phyloP scores from a whole-genome alignment of 1,140 invertebrate species.

The Coenobita brevimanus region DNA sequence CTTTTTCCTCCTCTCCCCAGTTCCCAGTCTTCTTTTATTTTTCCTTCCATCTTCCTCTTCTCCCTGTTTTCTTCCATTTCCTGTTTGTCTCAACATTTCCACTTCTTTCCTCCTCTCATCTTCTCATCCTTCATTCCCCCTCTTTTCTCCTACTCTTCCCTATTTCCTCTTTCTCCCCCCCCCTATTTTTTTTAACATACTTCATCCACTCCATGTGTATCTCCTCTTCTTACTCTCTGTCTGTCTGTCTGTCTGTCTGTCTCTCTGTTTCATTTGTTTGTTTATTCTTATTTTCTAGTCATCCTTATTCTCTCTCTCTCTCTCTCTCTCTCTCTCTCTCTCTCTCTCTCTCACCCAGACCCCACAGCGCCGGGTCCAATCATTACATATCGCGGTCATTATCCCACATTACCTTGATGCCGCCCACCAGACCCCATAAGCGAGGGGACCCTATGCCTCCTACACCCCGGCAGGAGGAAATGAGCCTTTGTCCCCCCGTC shows the following conservation, averaged over 20 bases:
- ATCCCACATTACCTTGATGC: slow-evolving; percentile 27
- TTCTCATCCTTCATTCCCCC: not conserved
- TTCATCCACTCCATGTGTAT: no score
- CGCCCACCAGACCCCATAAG: no score
- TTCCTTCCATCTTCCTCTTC: not conserved
- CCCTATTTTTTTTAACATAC: not conserved
- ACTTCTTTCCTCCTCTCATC: not conserved
- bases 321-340: not conserved
- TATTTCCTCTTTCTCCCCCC: not conserved
- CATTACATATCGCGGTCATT: slow-evolving; percentile 41
- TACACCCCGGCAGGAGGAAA: slow-evolving; percentile 5
- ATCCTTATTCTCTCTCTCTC: not conserved
- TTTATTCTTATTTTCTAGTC: no score
- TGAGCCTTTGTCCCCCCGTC: not conserved
- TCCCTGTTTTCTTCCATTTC: no score
- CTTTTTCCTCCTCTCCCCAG: not conserved
- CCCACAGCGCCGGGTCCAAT: slow-evolving; percentile 14
- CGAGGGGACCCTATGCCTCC: not conserved
- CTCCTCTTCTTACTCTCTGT: no score
- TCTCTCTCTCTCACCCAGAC: no score
- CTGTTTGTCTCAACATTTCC: not conserved
- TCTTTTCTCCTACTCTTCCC: not conserved
- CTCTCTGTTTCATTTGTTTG: no score
- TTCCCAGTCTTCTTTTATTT: not conserved
- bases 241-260: no score